A percentile compares a stretch with the other conserved stretches of the same genome.
These are phyloP conservation scores for Oreochromis grahami DNA, from an alignment of 2,797 vertebrate species.

Conservation along the genomic window DNA sequence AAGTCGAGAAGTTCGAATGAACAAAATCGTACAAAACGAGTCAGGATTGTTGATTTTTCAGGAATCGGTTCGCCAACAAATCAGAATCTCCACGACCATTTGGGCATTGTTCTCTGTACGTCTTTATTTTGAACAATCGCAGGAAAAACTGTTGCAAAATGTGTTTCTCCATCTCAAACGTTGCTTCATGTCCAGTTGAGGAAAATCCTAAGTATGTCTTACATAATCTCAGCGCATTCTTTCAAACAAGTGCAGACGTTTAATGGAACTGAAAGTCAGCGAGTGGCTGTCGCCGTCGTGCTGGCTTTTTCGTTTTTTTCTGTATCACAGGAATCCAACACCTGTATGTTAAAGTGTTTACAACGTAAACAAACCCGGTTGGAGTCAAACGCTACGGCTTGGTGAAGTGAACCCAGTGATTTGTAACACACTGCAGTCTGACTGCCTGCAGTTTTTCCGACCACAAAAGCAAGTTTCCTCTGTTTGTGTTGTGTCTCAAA, in stretches of 20 bases:
- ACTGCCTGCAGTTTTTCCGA: constrained; percentile 12
- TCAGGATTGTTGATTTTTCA: background rate
- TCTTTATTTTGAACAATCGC: constrained; percentile 57
- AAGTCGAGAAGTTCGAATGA: background rate
- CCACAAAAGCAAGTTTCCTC: constrained; percentile 20
- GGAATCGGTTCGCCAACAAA: background rate
- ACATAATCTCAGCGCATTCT: background rate
- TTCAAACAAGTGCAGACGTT: constrained; percentile 5
- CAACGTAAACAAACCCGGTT: constrained; percentile 47
- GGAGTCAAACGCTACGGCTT: constrained; percentile 3
- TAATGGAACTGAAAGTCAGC: background rate
- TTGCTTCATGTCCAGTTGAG: constrained; percentile 1
- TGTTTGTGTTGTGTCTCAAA: constrained; percentile 44
- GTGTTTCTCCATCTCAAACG: constrained; percentile 13
- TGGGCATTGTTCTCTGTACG: constrained; percentile 5
- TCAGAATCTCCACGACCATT: constrained; percentile 5
- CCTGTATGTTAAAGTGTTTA: constrained; percentile 49
- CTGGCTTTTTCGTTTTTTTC: constrained; percentile 7
- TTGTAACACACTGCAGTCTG: constrained; percentile 1
- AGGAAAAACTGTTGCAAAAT: background rate
- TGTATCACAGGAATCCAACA: constrained; percentile 14
- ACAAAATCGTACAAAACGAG: background rate
- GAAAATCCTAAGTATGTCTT: constrained; percentile 1
- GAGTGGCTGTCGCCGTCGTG: background rate
- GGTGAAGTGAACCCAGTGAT: background rate